phyloP scores from a whole-genome alignment of 2,113 vertebrate species.

The Tinamus guttatus region DNA sequence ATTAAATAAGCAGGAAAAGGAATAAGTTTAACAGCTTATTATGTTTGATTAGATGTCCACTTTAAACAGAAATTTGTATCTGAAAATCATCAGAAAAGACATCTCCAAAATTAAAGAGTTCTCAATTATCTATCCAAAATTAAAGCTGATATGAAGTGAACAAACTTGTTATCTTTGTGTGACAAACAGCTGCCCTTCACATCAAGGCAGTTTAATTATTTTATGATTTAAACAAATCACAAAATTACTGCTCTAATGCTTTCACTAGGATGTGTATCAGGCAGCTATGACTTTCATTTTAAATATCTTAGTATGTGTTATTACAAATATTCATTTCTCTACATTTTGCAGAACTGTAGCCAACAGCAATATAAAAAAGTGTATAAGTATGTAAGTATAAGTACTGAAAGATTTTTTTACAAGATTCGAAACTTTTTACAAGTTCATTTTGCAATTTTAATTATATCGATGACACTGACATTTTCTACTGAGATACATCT shows the following conservation, averaged over 20 bases:
- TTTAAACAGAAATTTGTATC: neutral
- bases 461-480: neutral
- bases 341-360: neutral
- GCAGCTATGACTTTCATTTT: neutral
- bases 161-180: neutral
- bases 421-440: neutral
- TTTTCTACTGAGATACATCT: neutral
- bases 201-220: neutral
- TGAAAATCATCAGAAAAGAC: neutral
- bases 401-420: neutral
- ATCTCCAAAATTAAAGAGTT: neutral
- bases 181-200: neutral
- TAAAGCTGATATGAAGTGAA: neutral
- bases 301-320: neutral
- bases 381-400: too few relatives aligned
- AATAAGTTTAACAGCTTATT: neutral
- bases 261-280: neutral
- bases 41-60: neutral
- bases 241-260: neutral
- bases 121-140: neutral
- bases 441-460: neutral
- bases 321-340: neutral
- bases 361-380: neutral
- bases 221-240: neutral
- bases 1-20: neutral